phyloP scores from a whole-genome alignment of 2,888 invertebrate genomes.

The Megamerina dolium region DNA sequence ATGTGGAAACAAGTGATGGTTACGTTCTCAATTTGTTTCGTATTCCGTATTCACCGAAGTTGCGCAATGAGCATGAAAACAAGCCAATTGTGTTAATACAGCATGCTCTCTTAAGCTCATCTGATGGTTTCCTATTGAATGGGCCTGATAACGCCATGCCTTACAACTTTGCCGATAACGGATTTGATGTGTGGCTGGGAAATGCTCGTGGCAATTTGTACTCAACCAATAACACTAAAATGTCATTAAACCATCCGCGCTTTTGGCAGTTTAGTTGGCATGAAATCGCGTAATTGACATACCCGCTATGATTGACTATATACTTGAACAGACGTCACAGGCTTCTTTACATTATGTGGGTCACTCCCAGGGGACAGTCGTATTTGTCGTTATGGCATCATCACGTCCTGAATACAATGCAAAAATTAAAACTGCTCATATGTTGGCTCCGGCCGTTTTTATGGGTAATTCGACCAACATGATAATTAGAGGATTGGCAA shows the following conservation, averaged over 20 bases:
- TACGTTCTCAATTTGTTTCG: constrained; percentile 40
- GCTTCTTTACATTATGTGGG: constrained; percentile 56
- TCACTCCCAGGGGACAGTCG: constrained; percentile 57
- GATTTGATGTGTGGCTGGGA: constrained; percentile 58
- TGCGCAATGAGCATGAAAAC: constrained; percentile 42
- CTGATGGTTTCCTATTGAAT: constrained; percentile 66
- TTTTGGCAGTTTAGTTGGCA: constrained; percentile 57
- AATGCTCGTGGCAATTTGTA: constrained; percentile 63
- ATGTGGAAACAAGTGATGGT: constrained; percentile 37
- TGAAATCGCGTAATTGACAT: constrained; percentile 54
- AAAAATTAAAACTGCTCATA: constrained; percentile 50
- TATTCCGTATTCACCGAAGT: constrained; percentile 56
- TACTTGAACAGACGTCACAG: constrained; percentile 49
- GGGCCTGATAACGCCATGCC: constrained; percentile 58
- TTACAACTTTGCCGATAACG: constrained; percentile 51
- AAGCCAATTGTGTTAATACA: constrained; percentile 63
- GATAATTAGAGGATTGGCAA: constrained; percentile 46
- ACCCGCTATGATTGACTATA: constrained; percentile 59
- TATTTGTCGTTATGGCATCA: constrained; percentile 50
- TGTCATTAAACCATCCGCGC: constrained; percentile 28
- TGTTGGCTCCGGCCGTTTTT: constrained; percentile 63
- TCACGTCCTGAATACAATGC: constrained; percentile 49
- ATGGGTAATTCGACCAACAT: constrained; percentile 54
- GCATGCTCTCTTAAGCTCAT: constrained; percentile 66
- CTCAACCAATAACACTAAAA: constrained; percentile 52